Conservation (phyloP, 2,797 vertebrate genomes). For the Pterois miles region DNA sequence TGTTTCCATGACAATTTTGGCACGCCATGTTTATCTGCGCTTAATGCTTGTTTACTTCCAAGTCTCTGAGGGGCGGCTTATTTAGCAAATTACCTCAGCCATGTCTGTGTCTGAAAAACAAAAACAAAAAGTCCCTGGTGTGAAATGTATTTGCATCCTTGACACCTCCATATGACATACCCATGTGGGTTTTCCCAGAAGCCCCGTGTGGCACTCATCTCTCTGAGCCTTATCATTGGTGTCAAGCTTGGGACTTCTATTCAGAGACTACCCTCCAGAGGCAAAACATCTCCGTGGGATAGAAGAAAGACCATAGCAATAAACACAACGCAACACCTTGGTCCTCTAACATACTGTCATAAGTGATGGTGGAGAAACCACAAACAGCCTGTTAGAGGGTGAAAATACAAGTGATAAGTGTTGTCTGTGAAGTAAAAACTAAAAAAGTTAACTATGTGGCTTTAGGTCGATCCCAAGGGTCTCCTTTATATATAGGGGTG, state of each 20-base stretch:
- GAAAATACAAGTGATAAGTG: constrained; percentile 46
- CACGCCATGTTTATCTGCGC: constrained; percentile 70
- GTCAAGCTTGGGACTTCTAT: constrained; percentile 77
- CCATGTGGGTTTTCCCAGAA: constrained; percentile 59
- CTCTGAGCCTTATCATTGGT: constrained; percentile 64
- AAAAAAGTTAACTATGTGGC: constrained; percentile 23
- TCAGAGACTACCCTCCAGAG: constrained; percentile 67
- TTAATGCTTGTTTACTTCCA: constrained; percentile 76
- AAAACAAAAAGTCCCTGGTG: constrained; percentile 81
- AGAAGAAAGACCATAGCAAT: constrained; percentile 52
- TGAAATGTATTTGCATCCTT: constrained; percentile 75
- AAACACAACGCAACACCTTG: constrained; percentile 58
- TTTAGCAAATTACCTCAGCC: constrained; percentile 74
- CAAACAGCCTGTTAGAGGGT: constrained; percentile 22
- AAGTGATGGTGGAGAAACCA: constrained; percentile 36
- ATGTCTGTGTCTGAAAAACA: constrained; percentile 80
- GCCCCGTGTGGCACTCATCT: constrained; percentile 52
- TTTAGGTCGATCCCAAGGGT: constrained; percentile 26
- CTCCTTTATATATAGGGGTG: neutral
- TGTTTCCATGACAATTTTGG: constrained; percentile 73
- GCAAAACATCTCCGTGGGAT: constrained; percentile 53
- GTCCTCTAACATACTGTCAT: constrained; percentile 33
- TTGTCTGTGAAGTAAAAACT: constrained; percentile 36
- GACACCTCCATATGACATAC: constrained; percentile 73
- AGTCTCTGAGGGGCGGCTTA: constrained; percentile 61